Percentiles rank a stretch among this genome's conserved stretches.
These are phyloP conservation scores for Cossypha dichroa DNA, from an alignment of 2,797 vertebrate genomes.

Conservation along the genomic window DNA sequence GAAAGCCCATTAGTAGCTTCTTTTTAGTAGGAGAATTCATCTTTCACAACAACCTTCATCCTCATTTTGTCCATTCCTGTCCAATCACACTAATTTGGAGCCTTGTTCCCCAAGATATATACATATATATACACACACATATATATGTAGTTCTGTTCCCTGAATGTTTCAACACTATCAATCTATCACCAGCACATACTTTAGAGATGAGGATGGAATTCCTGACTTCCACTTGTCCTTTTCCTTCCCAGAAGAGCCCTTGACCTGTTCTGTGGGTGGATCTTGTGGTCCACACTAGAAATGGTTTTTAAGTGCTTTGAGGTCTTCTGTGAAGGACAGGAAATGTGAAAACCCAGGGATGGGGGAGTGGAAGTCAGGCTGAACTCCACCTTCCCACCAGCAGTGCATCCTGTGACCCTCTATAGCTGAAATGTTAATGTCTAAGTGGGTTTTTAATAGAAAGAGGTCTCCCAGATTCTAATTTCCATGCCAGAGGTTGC, in stretches of 20 bases:
- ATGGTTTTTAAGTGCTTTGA: not conserved
- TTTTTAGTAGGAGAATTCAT: not conserved
- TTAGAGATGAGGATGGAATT: not conserved
- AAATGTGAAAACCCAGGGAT: not conserved
- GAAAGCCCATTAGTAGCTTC: not conserved
- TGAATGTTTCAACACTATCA: not conserved
- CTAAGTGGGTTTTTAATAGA: constrained; percentile 65
- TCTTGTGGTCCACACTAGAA: not conserved
- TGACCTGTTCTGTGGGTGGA: not conserved
- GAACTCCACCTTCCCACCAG: not conserved
- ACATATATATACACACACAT: no score
- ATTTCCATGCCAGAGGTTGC: constrained; percentile 68
- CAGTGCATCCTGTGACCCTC: not conserved
- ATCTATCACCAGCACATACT: not conserved
- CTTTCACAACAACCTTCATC: not conserved
- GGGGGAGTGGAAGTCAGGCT: not conserved
- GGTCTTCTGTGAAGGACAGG: not conserved
- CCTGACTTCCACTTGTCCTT: not conserved
- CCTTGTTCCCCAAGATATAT: not conserved
- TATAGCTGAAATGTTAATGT: constrained; percentile 22
- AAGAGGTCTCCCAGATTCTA: constrained; percentile 43
- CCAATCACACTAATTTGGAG: not conserved
- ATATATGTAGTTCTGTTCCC: accelerated
- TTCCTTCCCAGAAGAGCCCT: not conserved
- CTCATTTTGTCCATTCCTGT: not conserved